Conservation (phyloP, 2,888 invertebrate species). For the Autographa pulchrina region DNA sequence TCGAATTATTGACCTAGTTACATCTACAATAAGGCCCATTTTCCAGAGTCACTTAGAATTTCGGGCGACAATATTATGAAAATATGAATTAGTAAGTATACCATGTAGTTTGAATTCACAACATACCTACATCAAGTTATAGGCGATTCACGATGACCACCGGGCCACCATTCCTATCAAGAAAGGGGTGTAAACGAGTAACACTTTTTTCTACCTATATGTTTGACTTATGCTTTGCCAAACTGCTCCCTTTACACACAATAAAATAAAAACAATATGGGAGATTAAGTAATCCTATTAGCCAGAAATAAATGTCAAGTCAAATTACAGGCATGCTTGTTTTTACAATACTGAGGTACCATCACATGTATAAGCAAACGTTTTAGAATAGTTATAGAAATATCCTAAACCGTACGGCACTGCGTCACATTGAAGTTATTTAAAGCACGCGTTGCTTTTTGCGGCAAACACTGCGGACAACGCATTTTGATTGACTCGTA, state of each 20-base stretch:
- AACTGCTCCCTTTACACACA: not conserved
- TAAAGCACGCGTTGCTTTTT: too few species aligned
- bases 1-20: slow-evolving; percentile 33
- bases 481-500: too few species aligned
- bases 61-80: slow-evolving; percentile 20
- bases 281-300: not conserved
- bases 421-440: not conserved
- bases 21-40: slow-evolving; percentile 43
- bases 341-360: not conserved
- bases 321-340: not conserved
- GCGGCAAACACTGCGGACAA: too few species aligned
- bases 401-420: not conserved
- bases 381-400: not conserved
- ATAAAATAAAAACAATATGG: not conserved
- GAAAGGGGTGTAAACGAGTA: not conserved
- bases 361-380: not conserved
- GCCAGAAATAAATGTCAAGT: not conserved
- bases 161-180: not conserved
- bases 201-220: not conserved
- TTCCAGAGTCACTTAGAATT: slow-evolving; percentile 13
- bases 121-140: not conserved
- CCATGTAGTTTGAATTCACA: not conserved
- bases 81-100: not conserved
- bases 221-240: not conserved
- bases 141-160: not conserved